Conservation (phyloP, 2,888 invertebrate species). For the Synergus umbraculus region DNA sequence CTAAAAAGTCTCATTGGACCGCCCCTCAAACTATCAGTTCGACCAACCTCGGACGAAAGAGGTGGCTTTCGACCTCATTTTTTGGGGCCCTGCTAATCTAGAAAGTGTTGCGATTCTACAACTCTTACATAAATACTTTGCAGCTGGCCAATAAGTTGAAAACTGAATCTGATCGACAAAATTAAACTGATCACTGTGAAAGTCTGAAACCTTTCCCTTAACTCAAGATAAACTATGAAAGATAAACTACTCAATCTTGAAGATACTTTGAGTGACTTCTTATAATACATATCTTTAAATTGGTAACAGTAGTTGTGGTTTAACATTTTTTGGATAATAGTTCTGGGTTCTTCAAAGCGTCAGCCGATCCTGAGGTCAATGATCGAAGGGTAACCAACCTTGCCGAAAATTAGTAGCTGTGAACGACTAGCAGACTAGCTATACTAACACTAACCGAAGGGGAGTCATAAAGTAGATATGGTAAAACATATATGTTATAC, state of each 20-base stretch:
- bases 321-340: not conserved
- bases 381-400: slow-evolving; percentile 40
- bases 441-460: slow-evolving; percentile 14
- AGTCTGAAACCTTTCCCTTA: not conserved
- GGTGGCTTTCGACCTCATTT: slow-evolving; percentile 37
- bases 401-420: slow-evolving; percentile 30
- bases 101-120: slow-evolving; percentile 3
- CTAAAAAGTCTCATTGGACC: slow-evolving; percentile 32
- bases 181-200: not conserved
- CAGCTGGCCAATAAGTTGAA: not conserved
- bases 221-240: not conserved
- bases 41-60: slow-evolving; percentile 37
- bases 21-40: slow-evolving; percentile 34
- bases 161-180: not conserved
- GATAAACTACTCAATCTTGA: too few relatives aligned
- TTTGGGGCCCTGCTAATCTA: slow-evolving; percentile 11
- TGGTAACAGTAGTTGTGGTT: not conserved
- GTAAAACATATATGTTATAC: slow-evolving; percentile 1
- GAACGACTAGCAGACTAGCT: slow-evolving; percentile 19
- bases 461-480: slow-evolving; percentile 11
- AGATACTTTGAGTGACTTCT: not conserved
- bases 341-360: not conserved
- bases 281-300: too few relatives aligned
- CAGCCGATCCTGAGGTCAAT: slow-evolving; percentile 24
- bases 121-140: slow-evolving; percentile 1